Evolutionary conservation across 2,797 vertebrate species (phyloP), one percentile per base, ranked within the genome.

Genomic region (Poecile montanus): DNA sequence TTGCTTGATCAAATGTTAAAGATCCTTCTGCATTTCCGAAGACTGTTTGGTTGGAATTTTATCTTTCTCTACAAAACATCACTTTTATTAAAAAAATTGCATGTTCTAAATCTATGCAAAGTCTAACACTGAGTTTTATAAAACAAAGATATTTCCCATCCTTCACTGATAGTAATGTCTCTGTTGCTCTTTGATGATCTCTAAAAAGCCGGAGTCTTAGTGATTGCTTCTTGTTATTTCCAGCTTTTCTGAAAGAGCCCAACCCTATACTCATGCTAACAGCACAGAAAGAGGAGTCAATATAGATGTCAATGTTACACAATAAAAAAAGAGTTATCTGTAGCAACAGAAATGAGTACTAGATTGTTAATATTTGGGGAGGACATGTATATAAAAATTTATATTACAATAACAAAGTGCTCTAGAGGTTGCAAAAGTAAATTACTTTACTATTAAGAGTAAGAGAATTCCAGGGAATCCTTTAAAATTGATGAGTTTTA

Each of bases 131-230:
- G 25, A 16, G 9, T 76, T 79, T 83, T 51, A 54, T 47, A 56
- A 13, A 27, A 58, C 16, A 56, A 56, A 65, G 36, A 11, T 57
- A 11, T 61, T 48, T 4, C 45, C 32, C 6, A 30, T 76, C 12
- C n/a, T 54, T 66, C 47, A 42, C 26, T 38, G 16, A 57, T 3
- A 47, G 18, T 15, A 34, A 76, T 36, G 34, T 66, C 72, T 70
- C 9, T 5, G 15, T 34, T 36, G 25, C 18, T 57, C 0, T 0
- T 27, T 38, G 6, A 5, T 36, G 38, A 68, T 66, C 12, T 79
- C 70, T 47, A 70, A 57, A 91, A 80, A 73, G 6, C 18, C 75
- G 63, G n/a, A 74, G 7, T 54, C 27, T 54, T 68, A 38, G 3
- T 45, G 20, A 58, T 62, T 75, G 2, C 4, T 68, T 67, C 11